Conservation (phyloP, 2,888 invertebrate genomes). For the Brachylomia viminalis region DNA sequence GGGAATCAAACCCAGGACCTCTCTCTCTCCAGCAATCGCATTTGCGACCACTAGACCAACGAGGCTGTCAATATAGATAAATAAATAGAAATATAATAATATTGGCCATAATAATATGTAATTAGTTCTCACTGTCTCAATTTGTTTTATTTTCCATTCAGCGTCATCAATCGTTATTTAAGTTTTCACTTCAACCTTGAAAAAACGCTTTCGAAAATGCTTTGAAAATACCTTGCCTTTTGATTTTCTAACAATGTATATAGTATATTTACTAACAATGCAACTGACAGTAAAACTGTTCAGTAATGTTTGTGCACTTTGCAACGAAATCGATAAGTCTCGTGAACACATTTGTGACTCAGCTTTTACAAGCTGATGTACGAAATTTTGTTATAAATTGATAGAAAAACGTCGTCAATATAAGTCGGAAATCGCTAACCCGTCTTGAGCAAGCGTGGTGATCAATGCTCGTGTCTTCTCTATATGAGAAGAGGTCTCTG, state of each 20-base stretch:
- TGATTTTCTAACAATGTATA: neutral
- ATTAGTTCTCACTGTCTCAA: neutral
- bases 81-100: too few species aligned
- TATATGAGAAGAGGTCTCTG: too few species aligned
- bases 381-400: constrained; percentile 17
- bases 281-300: neutral
- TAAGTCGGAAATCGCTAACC: too few species aligned
- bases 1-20: too few species aligned
- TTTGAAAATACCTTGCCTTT: neutral
- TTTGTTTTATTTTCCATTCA: neutral
- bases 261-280: too few species aligned
- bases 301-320: constrained; percentile 13
- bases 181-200: neutral
- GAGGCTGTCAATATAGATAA: neutral
- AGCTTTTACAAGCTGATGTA: constrained; percentile 3
- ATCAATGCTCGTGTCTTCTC: too few species aligned
- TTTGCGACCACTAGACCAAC: neutral
- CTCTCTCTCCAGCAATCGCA: too few species aligned
- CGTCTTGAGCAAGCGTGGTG: too few species aligned
- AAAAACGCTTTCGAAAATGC: neutral
- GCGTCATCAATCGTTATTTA: neutral
- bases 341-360: neutral
- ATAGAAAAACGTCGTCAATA: neutral
- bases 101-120: neutral
- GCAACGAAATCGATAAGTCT: neutral